Evolutionary conservation across 2,797 vertebrate genomes (phyloP).

Genomic region (Sebastes cheni): DNA sequence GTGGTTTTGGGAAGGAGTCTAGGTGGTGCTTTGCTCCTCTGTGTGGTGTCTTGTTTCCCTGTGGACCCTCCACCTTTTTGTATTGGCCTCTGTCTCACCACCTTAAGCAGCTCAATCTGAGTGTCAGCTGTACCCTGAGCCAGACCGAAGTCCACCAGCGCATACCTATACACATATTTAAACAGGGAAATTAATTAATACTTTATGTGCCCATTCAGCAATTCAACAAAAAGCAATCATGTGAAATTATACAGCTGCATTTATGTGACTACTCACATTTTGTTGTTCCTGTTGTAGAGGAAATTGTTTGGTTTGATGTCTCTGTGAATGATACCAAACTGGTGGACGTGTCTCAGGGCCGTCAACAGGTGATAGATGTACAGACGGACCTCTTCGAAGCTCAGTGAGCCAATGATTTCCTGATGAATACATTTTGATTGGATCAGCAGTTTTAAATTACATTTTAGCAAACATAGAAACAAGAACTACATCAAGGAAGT

Average conservation of each 20-base stretch:
- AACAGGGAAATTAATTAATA: background rate
- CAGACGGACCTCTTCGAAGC: conserved; percentile 91
- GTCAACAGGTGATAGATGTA: conserved; percentile 95
- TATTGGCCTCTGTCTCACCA: conserved; percentile 80
- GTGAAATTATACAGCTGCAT: background rate
- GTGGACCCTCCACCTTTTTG: conserved; percentile 85
- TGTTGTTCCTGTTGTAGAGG: conserved; percentile 87
- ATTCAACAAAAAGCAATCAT: background rate
- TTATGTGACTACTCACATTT: conserved; percentile 82
- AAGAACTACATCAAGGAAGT: background rate
- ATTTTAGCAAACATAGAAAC: background rate
- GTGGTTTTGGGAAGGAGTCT: conserved; percentile 30
- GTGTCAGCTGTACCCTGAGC: conserved; percentile 95
- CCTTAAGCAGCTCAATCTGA: conserved; percentile 92
- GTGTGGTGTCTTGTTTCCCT: conserved; percentile 73
- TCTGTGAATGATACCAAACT: conserved; percentile 96
- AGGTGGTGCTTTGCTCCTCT: conserved; percentile 72
- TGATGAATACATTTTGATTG: conserved; percentile 66
- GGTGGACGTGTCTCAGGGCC: conserved; percentile 93
- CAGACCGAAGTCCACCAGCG: conserved; percentile 97
- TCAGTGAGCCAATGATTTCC: conserved; percentile 91
- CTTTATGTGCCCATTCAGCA: background rate
- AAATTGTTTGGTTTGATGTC: conserved; percentile 90
- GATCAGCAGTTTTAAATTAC: background rate
- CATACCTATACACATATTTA: conserved; percentile 81